Percentiles rank a stretch among this genome's conserved stretches.
Conservation (phyloP, 1,140 invertebrate species). For the Drosophila grimshawi region DNA sequence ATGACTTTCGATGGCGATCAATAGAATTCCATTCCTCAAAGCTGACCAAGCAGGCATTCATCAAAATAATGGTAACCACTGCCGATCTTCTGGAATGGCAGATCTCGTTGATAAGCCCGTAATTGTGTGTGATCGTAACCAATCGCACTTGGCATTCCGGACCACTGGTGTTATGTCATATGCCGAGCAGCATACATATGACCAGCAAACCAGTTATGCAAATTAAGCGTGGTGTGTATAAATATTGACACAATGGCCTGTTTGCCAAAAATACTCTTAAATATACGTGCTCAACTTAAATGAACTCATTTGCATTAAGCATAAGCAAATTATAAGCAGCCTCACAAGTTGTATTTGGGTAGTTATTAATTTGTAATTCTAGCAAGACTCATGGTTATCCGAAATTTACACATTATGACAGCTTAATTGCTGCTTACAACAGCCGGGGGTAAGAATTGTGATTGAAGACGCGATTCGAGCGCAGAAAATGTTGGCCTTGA, state of each 20-base stretch:
- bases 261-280: too few relatives aligned
- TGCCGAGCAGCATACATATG: not conserved
- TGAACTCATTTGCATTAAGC: not conserved
- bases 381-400: not conserved
- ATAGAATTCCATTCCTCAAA: slow-evolving; percentile 35
- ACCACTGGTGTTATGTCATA: not conserved
- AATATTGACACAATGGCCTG: too few relatives aligned
- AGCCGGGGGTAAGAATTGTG: slow-evolving; percentile 3
- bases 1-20: not conserved
- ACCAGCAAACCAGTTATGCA: not conserved
- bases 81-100: slow-evolving; percentile 25
- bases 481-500: slow-evolving; percentile 1
- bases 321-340: not conserved
- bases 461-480: slow-evolving; percentile 1
- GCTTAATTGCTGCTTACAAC: slow-evolving; percentile 24
- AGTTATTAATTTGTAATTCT: slow-evolving; percentile 4
- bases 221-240: not conserved
- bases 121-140: not conserved
- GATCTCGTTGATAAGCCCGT: slow-evolving; percentile 2
- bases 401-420: slow-evolving; percentile 19
- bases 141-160: not conserved
- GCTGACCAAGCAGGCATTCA: not conserved
- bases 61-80: slow-evolving; percentile 30
- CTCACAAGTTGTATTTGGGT: not conserved
- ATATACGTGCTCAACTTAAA: too few relatives aligned